These are phyloP conservation scores for Danaus plexippus DNA, from an alignment of 1,140 invertebrate species.

Conservation along the genomic window DNA sequence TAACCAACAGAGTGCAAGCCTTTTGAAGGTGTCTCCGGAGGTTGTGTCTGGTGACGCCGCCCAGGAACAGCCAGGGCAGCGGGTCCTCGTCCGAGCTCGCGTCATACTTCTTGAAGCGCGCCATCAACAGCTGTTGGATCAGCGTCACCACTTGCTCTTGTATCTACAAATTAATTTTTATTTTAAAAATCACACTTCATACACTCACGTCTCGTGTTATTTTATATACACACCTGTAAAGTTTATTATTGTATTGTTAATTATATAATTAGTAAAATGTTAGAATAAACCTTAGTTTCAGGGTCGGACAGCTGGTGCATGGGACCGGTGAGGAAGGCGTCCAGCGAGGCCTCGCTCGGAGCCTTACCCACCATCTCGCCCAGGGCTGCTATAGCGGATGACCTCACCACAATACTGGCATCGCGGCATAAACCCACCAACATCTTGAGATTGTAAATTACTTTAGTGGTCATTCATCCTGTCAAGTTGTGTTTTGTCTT, in stretches of 20 bases:
- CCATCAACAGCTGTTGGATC: slow-evolving; percentile 43
- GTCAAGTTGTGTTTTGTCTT: no score
- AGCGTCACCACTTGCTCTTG: slow-evolving; percentile 55
- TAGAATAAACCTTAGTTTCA: slow-evolving; percentile 42
- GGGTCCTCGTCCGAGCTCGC: slow-evolving; percentile 18
- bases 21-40: slow-evolving; percentile 59
- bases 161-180: slow-evolving; percentile 32
- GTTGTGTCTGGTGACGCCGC: slow-evolving; percentile 46
- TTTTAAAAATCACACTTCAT: no score
- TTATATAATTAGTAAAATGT: not conserved
- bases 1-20: slow-evolving; percentile 45
- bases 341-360: slow-evolving; percentile 30
- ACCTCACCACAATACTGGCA: slow-evolving; percentile 55
- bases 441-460: slow-evolving; percentile 29
- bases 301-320: slow-evolving; percentile 63
- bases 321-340: slow-evolving; percentile 58
- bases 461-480: slow-evolving; percentile 3
- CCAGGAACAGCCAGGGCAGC: slow-evolving; percentile 56
- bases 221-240: no score
- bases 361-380: slow-evolving; percentile 36
- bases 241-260: not conserved
- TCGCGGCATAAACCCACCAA: slow-evolving; percentile 57
- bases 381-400: slow-evolving; percentile 44
- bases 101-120: slow-evolving; percentile 32
- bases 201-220: no score